These are phyloP conservation scores for Macaca fascicularis DNA, from an alignment of 2,113 vertebrate species.

Conservation along the genomic window T2T-MFA8v1.1 NC_088378.1:45949001-45949500, in stretches of 20 bases:
- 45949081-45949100: neutral
- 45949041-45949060: neutral
- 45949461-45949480: neutral
- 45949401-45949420: neutral
- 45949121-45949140: neutral
- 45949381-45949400: neutral
- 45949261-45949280: constrained; percentile 55
- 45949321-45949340: constrained; percentile 19
- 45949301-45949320: constrained; percentile 38
- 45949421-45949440: neutral
- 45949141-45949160: neutral
- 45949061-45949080: neutral
- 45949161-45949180: neutral
- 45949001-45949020: no score
- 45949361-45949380: neutral
- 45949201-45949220: constrained; percentile 32
- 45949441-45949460: neutral
- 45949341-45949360: constrained; percentile 6
- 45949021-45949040: neutral
- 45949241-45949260: constrained; percentile 28
- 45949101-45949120: neutral
- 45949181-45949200: neutral
- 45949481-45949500: neutral
- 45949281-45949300: neutral
- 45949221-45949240: neutral